Percentiles rank a stretch among this genome's conserved stretches.
phyloP scores from a whole-genome alignment of 2,888 invertebrate genomes.

The Brenthis ino region DNA sequence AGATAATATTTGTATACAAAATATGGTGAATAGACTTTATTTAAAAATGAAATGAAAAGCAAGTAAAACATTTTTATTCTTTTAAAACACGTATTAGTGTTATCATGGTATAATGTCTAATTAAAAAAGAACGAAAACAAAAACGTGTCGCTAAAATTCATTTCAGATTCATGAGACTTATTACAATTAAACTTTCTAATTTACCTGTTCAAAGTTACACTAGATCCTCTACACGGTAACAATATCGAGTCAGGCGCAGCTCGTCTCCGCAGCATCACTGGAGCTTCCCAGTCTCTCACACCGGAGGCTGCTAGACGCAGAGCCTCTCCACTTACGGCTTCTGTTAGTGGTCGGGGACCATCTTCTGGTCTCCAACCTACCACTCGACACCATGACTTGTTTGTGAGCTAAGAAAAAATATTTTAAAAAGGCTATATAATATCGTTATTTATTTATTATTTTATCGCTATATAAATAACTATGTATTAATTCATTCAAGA shows the following conservation, averaged over 20 bases:
- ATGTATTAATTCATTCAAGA: too few relatives aligned
- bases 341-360: constrained; percentile 60
- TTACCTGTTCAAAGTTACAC: constrained; percentile 67
- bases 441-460: background rate
- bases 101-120: too few relatives aligned
- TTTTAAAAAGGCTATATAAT: background rate
- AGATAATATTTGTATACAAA: too few relatives aligned
- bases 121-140: too few relatives aligned
- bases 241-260: constrained; percentile 87
- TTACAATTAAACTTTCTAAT: background rate
- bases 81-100: too few relatives aligned
- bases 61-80: too few relatives aligned
- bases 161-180: background rate
- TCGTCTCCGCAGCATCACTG: constrained; percentile 88
- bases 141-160: background rate
- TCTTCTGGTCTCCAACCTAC: constrained; percentile 84
- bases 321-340: constrained; percentile 76
- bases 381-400: constrained; percentile 91
- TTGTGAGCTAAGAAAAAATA: constrained; percentile 87
- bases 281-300: constrained; percentile 89
- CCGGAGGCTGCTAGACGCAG: constrained; percentile 79
- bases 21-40: too few relatives aligned
- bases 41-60: too few relatives aligned
- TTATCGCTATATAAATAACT: background rate
- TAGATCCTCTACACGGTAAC: constrained; percentile 71